A percentile compares a stretch with the other conserved stretches of the same genome.
These are phyloP conservation scores for Sciaenops ocellatus DNA, from an alignment of 2,797 vertebrate genomes.

Conservation along the genomic window DNA sequence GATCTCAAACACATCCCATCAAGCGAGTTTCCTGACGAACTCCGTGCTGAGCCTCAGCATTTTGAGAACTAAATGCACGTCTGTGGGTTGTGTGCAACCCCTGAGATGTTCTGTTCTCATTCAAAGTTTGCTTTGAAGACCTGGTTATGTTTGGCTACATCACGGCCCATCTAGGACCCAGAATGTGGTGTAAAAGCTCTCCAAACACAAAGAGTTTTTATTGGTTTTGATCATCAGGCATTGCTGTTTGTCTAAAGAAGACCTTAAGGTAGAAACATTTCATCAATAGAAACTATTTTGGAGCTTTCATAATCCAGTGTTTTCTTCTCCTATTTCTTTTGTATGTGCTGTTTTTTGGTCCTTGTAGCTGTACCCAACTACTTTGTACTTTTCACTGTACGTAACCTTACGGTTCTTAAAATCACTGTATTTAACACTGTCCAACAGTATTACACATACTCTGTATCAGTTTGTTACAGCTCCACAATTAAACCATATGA, in stretches of 20 bases:
- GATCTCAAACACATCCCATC: conserved; percentile 48
- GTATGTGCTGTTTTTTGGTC: too few relatives aligned
- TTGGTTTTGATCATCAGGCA: neutral
- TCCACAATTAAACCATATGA: neutral
- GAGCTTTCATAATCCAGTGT: neutral
- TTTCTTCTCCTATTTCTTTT: neutral
- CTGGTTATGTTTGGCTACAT: neutral
- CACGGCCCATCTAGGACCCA: neutral
- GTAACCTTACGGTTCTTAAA: neutral
- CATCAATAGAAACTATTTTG: neutral
- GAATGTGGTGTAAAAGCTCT: neutral
- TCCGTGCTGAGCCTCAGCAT: neutral
- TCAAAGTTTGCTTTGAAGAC: neutral
- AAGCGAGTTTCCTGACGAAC: conserved; percentile 9
- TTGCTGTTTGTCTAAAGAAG: neutral
- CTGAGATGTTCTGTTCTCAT: neutral
- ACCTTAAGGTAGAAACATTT: neutral
- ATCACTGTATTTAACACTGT: neutral
- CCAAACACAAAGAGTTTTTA: too few relatives aligned
- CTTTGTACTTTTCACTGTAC: too few relatives aligned
- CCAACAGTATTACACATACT: neutral
- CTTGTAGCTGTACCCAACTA: too few relatives aligned
- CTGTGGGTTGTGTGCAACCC: neutral
- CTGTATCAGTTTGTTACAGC: neutral
- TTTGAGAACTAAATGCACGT: conserved; percentile 33